phyloP scores from a whole-genome alignment of 2,888 invertebrate genomes.

The Stratiomys singularior region DNA sequence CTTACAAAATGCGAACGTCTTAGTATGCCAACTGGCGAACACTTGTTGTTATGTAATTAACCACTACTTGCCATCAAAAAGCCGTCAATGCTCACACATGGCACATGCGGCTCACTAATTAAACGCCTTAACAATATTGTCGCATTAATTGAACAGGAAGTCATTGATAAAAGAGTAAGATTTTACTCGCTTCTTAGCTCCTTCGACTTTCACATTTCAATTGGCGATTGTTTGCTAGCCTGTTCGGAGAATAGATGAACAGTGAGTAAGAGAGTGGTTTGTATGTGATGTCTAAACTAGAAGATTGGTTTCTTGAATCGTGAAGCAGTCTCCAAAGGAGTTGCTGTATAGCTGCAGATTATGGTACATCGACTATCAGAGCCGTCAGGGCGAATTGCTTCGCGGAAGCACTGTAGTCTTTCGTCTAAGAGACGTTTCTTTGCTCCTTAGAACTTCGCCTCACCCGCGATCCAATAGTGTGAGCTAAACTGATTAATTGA shows the following conservation, averaged over 20 bases:
- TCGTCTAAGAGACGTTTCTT: background rate
- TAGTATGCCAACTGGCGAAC: background rate
- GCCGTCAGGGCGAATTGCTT: too few species aligned
- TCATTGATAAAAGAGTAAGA: conserved; percentile 45
- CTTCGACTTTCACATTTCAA: conserved; percentile 21
- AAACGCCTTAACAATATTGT: conserved; percentile 26
- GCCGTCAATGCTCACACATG: conserved; percentile 27
- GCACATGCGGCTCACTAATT: conserved; percentile 31
- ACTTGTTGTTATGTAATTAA: conserved; percentile 41
- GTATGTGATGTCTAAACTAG: too few species aligned
- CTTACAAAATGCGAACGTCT: conserved; percentile 21
- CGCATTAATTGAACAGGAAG: conserved; percentile 44
- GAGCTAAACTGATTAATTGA: conserved; percentile 42
- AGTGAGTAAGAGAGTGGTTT: too few species aligned
- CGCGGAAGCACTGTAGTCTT: too few species aligned
- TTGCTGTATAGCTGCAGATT: too few species aligned
- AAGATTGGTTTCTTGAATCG: too few species aligned
- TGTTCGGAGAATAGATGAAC: too few species aligned
- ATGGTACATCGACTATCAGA: too few species aligned
- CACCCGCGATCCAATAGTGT: background rate
- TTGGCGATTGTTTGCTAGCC: background rate
- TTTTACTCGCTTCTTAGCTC: conserved; percentile 12
- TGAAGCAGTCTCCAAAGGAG: too few species aligned
- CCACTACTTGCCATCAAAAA: background rate
- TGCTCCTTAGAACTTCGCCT: background rate